These are phyloP conservation scores for Meloe dianella DNA, from an alignment of 2,888 invertebrate species.

Conservation along the genomic window DNA sequence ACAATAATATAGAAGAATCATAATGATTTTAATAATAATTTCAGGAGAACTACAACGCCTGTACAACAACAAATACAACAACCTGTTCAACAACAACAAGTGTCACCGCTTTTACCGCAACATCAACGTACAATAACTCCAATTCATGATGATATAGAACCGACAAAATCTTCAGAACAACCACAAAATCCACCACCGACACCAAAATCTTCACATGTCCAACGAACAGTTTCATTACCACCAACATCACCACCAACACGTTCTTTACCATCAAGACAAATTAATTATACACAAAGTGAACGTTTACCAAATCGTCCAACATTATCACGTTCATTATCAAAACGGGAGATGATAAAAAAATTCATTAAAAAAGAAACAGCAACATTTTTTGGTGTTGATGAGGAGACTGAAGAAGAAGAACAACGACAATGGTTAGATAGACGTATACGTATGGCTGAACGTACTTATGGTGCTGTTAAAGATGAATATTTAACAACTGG, in stretches of 20 bases:
- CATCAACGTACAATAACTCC: constrained; percentile 49
- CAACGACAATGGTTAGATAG: constrained; percentile 80
- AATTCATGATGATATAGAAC: constrained; percentile 35
- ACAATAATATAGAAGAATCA: background rate
- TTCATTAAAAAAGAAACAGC: constrained; percentile 82
- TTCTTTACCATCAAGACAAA: constrained; percentile 25
- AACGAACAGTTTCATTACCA: constrained; percentile 49
- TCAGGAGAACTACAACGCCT: constrained; percentile 48
- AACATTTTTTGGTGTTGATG: constrained; percentile 85
- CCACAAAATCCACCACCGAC: constrained; percentile 34
- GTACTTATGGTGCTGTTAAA: constrained; percentile 65
- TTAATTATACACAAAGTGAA: constrained; percentile 56
- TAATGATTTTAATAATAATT: constrained; percentile 16
- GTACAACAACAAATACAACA: constrained; percentile 26
- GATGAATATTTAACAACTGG: constrained; percentile 58
- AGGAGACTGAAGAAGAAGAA: constrained; percentile 76
- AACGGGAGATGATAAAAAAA: constrained; percentile 62
- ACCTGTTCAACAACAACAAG: constrained; percentile 18
- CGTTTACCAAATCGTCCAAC: constrained; percentile 53
- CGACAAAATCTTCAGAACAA: constrained; percentile 19
- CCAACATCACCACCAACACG: constrained; percentile 43
- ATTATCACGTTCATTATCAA: constrained; percentile 57
- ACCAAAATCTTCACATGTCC: constrained; percentile 38
- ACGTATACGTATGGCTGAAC: constrained; percentile 77
- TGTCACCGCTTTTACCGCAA: background rate